These are phyloP conservation scores for Cercopithecus neglectus DNA, from an alignment of 2,797 vertebrate genomes.

Conservation along the genomic window DNA sequence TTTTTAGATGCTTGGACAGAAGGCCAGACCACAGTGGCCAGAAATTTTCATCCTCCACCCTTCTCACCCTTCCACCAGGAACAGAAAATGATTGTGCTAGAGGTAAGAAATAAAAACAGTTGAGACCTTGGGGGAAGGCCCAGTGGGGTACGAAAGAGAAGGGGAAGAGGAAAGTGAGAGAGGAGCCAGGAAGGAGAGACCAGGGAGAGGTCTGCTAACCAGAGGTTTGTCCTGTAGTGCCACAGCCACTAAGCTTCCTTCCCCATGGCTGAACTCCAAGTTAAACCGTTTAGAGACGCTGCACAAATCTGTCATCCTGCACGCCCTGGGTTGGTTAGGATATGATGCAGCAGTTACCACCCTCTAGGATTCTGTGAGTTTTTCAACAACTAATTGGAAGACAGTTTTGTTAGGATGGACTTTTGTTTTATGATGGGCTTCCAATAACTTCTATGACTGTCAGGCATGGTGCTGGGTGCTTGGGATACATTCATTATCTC, in stretches of 20 bases:
- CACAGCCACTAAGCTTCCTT: background rate
- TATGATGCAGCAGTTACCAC: background rate
- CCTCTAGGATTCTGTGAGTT: background rate
- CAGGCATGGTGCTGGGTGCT: background rate
- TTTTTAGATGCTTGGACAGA: slow-evolving; percentile 37
- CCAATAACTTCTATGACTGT: background rate
- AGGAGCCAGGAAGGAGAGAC: background rate
- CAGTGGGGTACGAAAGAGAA: background rate
- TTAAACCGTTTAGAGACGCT: background rate
- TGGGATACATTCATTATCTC: background rate
- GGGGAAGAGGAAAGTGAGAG: background rate
- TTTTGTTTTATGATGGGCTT: background rate
- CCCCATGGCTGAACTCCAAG: background rate
- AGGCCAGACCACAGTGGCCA: background rate
- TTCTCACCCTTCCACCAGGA: background rate
- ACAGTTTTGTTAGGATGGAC: background rate
- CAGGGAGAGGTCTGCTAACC: background rate
- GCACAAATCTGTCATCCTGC: background rate
- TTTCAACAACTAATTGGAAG: background rate
- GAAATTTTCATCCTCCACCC: background rate
- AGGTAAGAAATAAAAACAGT: slow-evolving; percentile 14
- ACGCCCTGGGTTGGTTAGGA: background rate
- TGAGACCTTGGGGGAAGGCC: background rate
- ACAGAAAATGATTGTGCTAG: slow-evolving; percentile 32
- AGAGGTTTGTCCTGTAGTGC: background rate